phyloP scores from a whole-genome alignment of 2,113 vertebrate genomes.

The Regulus satrapa region DNA sequence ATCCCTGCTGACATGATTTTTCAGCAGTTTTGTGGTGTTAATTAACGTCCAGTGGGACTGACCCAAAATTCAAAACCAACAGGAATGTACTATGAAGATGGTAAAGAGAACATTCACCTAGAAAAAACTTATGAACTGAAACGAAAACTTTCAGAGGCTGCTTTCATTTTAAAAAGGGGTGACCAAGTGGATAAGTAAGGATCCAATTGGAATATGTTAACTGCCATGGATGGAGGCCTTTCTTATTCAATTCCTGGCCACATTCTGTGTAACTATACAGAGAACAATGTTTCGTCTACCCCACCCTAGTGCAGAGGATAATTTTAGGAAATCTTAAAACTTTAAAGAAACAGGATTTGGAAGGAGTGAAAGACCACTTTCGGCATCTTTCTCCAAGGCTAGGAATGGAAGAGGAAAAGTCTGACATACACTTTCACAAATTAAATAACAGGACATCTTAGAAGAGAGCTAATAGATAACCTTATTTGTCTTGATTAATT shows the following conservation, averaged over 20 bases:
- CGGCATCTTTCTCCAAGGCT: background rate
- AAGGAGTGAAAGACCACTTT: background rate
- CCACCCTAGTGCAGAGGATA: background rate
- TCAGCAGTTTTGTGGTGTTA: background rate
- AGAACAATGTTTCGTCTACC: background rate
- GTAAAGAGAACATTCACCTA: background rate
- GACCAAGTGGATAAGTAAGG: background rate
- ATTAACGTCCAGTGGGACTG: background rate
- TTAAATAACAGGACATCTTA: background rate
- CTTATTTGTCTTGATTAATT: background rate
- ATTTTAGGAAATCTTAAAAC: background rate
- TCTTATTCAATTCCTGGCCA: background rate
- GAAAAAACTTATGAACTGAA: background rate
- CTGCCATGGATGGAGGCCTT: background rate
- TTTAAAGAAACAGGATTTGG: background rate
- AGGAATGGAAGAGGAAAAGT: constrained; percentile 34
- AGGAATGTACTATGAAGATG: background rate
- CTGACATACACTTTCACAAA: background rate
- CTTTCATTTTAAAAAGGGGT: background rate
- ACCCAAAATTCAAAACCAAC: background rate
- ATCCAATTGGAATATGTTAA: background rate
- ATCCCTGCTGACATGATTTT: background rate
- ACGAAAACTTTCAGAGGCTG: background rate
- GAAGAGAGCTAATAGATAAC: background rate
- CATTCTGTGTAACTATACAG: background rate